Evolutionary conservation across 2,888 invertebrate species (phyloP).

Genomic region (Cerceris ruficornis): DNA sequence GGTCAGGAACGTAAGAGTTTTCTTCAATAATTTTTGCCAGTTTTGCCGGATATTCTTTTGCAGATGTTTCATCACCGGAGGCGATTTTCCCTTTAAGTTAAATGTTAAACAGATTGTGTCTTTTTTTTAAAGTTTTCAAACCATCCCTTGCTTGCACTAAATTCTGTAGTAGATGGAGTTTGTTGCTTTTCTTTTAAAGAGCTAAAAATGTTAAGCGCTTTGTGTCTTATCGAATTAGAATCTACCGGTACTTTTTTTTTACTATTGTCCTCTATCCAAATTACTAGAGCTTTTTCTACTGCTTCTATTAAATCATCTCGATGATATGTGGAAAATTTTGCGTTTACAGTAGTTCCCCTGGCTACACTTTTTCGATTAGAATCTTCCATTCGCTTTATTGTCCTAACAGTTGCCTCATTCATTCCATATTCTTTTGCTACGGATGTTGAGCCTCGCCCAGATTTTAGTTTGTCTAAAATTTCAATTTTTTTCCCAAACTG

Average conservation of each 20-base stretch:
- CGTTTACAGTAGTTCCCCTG: neutral
- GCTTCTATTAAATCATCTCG: neutral
- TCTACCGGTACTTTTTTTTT: no score
- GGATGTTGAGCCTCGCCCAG: neutral
- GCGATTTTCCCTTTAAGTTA: no score
- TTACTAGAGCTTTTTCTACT: neutral
- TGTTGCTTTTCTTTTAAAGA: no score
- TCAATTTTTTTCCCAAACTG: neutral
- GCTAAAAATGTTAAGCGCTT: no score
- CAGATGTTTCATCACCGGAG: conserved; percentile 39
- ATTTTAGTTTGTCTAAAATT: neutral
- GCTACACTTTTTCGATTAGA: neutral
- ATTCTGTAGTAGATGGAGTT: no score
- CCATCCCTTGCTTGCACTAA: no score
- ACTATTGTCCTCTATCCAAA: neutral
- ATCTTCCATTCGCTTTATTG: neutral
- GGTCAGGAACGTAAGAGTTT: neutral
- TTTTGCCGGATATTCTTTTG: conserved; percentile 32
- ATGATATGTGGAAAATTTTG: neutral
- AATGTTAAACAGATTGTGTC: neutral
- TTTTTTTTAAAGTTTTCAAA: no score
- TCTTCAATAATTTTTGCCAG: conserved; percentile 35
- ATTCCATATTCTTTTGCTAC: neutral
- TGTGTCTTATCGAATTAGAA: no score
- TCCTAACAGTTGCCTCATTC: neutral